Conservation (phyloP, 2,888 invertebrate genomes). For the Coelogynopora nodosa region DNA sequence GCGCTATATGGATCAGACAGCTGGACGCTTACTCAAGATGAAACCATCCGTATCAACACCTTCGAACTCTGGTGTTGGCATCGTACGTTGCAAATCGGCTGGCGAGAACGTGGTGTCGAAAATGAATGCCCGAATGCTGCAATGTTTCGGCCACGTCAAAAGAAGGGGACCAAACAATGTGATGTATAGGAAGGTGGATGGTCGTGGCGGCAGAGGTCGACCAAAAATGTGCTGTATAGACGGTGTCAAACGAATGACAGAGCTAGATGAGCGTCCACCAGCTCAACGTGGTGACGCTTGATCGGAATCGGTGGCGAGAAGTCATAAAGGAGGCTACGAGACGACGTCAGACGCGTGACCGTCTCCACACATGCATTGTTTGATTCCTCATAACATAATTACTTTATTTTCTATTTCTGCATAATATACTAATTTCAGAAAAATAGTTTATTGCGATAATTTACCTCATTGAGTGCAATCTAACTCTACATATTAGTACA, state of each 20-base stretch:
- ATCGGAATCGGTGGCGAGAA: not conserved
- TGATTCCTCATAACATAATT: no score
- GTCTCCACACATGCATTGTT: not conserved
- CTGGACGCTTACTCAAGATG: not conserved
- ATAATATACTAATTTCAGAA: no score
- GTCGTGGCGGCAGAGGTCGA: not conserved
- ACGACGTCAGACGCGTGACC: not conserved
- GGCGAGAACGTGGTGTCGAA: not conserved
- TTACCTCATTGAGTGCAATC: no score
- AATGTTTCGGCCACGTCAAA: constrained; percentile 1
- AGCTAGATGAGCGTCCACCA: not conserved
- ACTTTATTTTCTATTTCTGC: no score
- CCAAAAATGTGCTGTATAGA: not conserved
- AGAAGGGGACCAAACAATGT: constrained; percentile 4
- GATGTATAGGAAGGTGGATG: constrained; percentile 6
- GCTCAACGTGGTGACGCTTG: not conserved
- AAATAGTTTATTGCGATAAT: no score
- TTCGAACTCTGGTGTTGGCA: constrained; percentile 6
- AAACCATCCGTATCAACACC: not conserved
- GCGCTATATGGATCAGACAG: not conserved
- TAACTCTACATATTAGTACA: no score
- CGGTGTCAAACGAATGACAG: not conserved
- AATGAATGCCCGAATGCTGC: not conserved
- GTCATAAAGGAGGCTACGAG: not conserved
- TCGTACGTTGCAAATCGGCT: not conserved